These are phyloP conservation scores for Dynastes grantii DNA, from an alignment of 2,888 invertebrate species.

Conservation along the genomic window DNA sequence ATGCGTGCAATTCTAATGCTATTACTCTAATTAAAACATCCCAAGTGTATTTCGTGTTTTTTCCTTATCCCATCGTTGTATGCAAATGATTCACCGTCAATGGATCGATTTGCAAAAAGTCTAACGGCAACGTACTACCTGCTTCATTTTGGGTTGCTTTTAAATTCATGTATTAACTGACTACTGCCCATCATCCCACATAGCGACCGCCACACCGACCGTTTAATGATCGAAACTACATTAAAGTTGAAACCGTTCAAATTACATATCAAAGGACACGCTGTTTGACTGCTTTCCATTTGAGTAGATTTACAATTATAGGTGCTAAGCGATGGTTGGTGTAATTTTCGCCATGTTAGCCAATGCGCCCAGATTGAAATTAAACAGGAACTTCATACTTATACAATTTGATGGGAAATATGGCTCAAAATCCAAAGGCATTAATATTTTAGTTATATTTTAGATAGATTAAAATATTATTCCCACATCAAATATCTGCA, in stretches of 20 bases:
- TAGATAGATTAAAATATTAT: too few species aligned
- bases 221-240: conserved; percentile 43
- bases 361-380: neutral
- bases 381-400: neutral
- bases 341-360: conserved; percentile 19
- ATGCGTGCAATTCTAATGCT: conserved; percentile 54
- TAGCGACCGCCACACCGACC: conserved; percentile 23
- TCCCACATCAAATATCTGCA: too few species aligned
- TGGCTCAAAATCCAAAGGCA: too few species aligned
- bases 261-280: conserved; percentile 39
- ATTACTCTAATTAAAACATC: conserved; percentile 58
- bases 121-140: conserved; percentile 22
- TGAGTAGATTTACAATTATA: conserved; percentile 44
- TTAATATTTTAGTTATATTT: too few species aligned
- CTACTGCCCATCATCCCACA: conserved; percentile 28
- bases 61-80: conserved; percentile 34
- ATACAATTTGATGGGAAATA: neutral
- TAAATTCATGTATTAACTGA: conserved; percentile 38
- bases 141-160: conserved; percentile 43
- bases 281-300: conserved; percentile 41
- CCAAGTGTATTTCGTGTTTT: conserved; percentile 51
- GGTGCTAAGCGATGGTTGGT: conserved; percentile 17
- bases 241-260: conserved; percentile 43
- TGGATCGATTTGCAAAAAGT: conserved; percentile 49
- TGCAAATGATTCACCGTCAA: conserved; percentile 53